phyloP scores from a whole-genome alignment of 1,140 invertebrate species.

The Pristionchus pacificus region DNA sequence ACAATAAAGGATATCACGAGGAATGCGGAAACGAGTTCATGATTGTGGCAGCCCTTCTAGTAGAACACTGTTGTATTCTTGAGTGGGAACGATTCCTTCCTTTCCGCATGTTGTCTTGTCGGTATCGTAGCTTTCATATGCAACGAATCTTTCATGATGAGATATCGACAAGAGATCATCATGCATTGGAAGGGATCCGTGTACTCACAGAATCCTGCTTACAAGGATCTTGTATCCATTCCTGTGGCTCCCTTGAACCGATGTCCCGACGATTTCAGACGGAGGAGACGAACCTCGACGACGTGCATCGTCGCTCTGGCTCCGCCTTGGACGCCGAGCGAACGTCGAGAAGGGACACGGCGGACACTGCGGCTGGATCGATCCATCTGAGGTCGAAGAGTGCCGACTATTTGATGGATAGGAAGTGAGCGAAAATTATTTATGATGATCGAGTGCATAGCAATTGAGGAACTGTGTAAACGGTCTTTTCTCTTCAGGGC shows the following conservation, averaged over 20 bases:
- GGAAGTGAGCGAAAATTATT: constrained; percentile 33
- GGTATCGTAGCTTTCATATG: neutral
- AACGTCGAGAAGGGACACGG: constrained; percentile 22
- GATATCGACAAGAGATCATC: too few relatives aligned
- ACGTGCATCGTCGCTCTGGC: constrained; percentile 45
- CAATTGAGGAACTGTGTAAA: neutral
- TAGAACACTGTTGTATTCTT: neutral
- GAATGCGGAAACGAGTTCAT: too few relatives aligned
- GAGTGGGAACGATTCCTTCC: neutral
- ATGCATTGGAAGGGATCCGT: too few relatives aligned
- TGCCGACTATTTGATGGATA: constrained; percentile 56
- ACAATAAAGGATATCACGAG: too few relatives aligned
- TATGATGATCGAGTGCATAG: constrained; percentile 10
- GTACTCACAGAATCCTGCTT: too few relatives aligned
- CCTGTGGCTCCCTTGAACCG: too few relatives aligned
- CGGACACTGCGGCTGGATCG: constrained; percentile 17
- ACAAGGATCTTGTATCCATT: too few relatives aligned
- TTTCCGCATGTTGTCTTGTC: constrained; percentile 1
- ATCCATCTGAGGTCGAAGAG: constrained; percentile 48
- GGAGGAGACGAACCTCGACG: constrained; percentile 30
- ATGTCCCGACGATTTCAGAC: too few relatives aligned
- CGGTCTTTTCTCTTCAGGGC: constrained; percentile 37
- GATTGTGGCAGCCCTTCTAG: too few relatives aligned
- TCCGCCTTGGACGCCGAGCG: constrained; percentile 49
- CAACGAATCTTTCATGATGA: neutral